Conservation (phyloP, 1,140 invertebrate species). For the Hyposmocoma kahamanoa region DNA sequence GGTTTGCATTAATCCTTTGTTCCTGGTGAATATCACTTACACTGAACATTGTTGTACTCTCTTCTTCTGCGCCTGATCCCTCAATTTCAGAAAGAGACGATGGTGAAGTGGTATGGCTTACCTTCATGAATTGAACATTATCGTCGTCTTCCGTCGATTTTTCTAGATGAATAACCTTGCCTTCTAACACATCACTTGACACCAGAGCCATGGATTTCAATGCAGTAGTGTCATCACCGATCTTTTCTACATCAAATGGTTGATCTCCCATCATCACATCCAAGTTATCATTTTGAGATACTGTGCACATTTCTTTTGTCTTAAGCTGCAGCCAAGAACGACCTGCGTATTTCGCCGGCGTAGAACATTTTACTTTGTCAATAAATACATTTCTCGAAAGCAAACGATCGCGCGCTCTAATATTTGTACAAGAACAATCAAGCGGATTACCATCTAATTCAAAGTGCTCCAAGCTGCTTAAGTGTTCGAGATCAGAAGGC, state of each 20-base stretch:
- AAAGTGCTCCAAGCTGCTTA: constrained; percentile 72
- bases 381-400: constrained; percentile 69
- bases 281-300: constrained; percentile 41
- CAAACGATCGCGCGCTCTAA: constrained; percentile 73
- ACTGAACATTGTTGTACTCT: constrained; percentile 46
- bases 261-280: constrained; percentile 77
- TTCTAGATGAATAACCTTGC: constrained; percentile 47
- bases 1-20: constrained; percentile 27
- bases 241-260: constrained; percentile 54
- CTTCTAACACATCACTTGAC: constrained; percentile 52
- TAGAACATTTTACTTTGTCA: constrained; percentile 72
- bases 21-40: constrained; percentile 29
- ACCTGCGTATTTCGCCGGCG: constrained; percentile 65
- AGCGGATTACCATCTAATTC: constrained; percentile 75
- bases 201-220: constrained; percentile 57
- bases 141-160: constrained; percentile 57
- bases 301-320: constrained; percentile 72
- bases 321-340: constrained; percentile 74
- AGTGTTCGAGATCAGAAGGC: constrained; percentile 71
- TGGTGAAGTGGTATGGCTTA: constrained; percentile 32
- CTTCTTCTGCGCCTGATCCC: constrained; percentile 54
- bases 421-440: constrained; percentile 76
- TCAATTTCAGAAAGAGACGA: constrained; percentile 39
- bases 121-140: constrained; percentile 51
- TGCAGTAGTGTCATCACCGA: constrained; percentile 51